Evolutionary conservation across 2,888 invertebrate species (phyloP).

Genomic region (Acleris literana): DNA sequence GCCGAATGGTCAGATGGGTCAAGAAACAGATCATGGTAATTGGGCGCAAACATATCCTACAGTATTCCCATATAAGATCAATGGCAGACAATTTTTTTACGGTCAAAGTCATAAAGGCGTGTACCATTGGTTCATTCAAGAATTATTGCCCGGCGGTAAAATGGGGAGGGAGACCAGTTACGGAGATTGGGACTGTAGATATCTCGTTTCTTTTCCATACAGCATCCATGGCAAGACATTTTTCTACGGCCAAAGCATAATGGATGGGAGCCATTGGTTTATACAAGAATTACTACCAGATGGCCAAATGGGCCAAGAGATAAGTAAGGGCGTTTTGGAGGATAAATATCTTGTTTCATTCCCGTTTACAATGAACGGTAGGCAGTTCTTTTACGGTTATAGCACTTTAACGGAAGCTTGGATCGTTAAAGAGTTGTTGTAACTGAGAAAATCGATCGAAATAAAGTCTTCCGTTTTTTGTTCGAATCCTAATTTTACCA

Average conservation of each 20-base stretch:
- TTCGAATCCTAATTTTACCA: no score
- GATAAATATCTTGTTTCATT: neutral
- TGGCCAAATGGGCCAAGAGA: neutral
- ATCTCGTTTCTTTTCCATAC: neutral
- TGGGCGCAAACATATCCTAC: no score
- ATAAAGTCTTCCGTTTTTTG: no score
- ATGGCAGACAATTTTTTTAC: no score
- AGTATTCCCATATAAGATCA: no score
- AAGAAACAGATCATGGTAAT: no score
- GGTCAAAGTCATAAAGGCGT: no score
- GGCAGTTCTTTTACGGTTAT: neutral
- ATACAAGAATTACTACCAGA: neutral
- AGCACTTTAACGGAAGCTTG: neutral
- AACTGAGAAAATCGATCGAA: no score
- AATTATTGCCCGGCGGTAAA: no score
- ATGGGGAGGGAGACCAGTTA: neutral
- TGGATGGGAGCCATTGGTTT: neutral
- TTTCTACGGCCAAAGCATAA: neutral
- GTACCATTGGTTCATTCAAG: no score
- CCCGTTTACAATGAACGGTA: neutral
- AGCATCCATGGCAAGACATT: neutral
- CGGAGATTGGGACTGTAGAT: neutral
- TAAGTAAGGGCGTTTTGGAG: neutral
- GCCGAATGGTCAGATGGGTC: no score
- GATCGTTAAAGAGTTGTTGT: neutral